phyloP scores from a whole-genome alignment of 1,140 invertebrate genomes.

The Meloidogyne chitwoodi region DNA sequence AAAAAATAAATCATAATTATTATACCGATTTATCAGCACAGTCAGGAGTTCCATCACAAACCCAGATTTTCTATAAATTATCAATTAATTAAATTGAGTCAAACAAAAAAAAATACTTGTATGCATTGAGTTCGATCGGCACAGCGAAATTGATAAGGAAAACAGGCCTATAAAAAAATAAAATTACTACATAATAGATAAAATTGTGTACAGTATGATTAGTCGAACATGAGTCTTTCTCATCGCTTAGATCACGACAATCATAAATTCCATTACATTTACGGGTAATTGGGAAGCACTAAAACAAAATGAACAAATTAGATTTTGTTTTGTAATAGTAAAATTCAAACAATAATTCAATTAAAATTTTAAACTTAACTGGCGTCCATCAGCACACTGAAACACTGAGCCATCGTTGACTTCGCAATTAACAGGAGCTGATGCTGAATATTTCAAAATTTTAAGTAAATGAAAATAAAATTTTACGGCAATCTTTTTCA shows the following conservation, averaged over 20 bases:
- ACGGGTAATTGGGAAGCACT: constrained; percentile 77
- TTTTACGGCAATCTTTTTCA: constrained; percentile 82
- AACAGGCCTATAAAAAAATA: constrained; percentile 65
- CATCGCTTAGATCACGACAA: constrained; percentile 79
- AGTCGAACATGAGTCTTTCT: constrained; percentile 69
- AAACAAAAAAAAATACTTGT: constrained; percentile 63
- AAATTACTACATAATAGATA: neutral
- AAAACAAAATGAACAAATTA: neutral
- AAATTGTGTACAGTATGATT: constrained; percentile 61
- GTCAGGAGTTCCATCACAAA: constrained; percentile 66
- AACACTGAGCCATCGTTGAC: constrained; percentile 65
- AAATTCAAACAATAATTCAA: no score
- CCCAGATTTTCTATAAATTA: constrained; percentile 66
- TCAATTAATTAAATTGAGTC: neutral
- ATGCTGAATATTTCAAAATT: constrained; percentile 35
- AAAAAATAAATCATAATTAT: neutral
- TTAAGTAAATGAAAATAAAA: neutral
- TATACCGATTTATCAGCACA: neutral
- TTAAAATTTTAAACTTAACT: constrained; percentile 1
- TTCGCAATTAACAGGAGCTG: constrained; percentile 48
- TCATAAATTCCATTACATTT: constrained; percentile 77
- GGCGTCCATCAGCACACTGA: constrained; percentile 51
- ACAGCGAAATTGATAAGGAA: constrained; percentile 82
- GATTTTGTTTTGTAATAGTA: neutral
- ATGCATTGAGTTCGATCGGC: constrained; percentile 77